phyloP scores from a whole-genome alignment of 1,140 invertebrate genomes.

The Globodera rostochiensis region DNA sequence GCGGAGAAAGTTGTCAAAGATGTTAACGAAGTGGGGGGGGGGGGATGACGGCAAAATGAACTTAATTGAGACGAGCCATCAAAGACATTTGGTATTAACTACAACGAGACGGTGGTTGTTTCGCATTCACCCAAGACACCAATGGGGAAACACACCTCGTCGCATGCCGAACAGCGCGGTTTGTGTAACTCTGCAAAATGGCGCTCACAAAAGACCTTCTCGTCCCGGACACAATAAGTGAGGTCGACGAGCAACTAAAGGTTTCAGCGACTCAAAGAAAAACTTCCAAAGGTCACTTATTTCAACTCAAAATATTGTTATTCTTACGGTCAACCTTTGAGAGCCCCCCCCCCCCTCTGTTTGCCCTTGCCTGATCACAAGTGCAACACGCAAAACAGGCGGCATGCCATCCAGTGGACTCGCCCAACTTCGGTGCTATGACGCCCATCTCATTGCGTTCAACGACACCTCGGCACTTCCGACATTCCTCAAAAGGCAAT shows the following conservation, averaged over 20 bases:
- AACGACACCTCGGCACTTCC: conserved; percentile 73
- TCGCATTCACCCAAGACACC: background rate
- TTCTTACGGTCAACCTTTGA: too few relatives aligned
- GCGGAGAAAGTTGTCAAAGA: too few relatives aligned
- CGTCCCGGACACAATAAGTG: conserved; percentile 85
- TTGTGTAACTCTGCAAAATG: conserved; percentile 90
- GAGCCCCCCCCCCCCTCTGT: background rate
- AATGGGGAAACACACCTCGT: conserved; percentile 83
- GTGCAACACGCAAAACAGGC: conserved; percentile 82
- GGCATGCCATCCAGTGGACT: conserved; percentile 78
- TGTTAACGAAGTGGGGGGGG: too few relatives aligned
- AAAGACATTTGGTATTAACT: too few relatives aligned
- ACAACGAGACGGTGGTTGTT: too few relatives aligned
- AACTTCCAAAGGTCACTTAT: background rate
- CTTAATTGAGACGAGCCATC: too few relatives aligned
- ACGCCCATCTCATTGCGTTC: conserved; percentile 74
- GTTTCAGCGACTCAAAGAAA: conserved; percentile 14
- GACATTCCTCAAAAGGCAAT: conserved; percentile 70
- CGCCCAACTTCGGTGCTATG: conserved; percentile 75
- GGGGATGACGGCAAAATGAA: too few relatives aligned
- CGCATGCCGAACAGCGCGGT: conserved; percentile 86
- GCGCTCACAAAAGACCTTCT: conserved; percentile 82
- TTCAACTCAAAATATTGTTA: conserved; percentile 2
- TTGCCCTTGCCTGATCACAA: conserved; percentile 71
- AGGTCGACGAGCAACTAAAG: conserved; percentile 81